Evolutionary conservation across 2,113 vertebrate species (phyloP), one percentile per base, ranked within the genome.

Genomic region (Plestiodon gilberti): DNA sequence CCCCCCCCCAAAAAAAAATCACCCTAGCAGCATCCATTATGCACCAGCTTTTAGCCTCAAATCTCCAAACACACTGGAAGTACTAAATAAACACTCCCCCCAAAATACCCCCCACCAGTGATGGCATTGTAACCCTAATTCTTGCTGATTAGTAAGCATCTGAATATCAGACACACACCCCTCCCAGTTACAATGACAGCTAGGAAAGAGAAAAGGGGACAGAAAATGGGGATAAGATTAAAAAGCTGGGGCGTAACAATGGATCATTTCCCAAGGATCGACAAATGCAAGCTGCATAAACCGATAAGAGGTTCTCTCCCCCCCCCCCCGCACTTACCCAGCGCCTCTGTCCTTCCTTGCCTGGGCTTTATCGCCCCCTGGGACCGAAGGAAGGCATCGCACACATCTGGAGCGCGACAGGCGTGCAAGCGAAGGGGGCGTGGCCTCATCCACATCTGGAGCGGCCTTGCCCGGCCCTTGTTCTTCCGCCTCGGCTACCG

Each of bases 311-410:
- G 14, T 2, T 23, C 65, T 65, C 35, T 8, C 23, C 61, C n/a
- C 1, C 1, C 10, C 25, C 20, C 35, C 52, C 17, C 2, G 65
- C 87, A 57, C 93, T 90, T 88, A 88, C 93, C 81, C 89, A 23
- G 85, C 80, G 57, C 25, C 57, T 7, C 71, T 1, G 89, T 81
- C 75, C 84, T 48, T 57, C 81, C 62, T 20, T 6, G 65, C 59
- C 57, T 10, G 11, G 75, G 57, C 17, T 17, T 15, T 40, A 15
- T 6, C 81, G 33, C 43, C 59, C 77, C 65, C 69, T 52, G 40
- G 11, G 69, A 33, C 48, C 64, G n/a, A n/a, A 25, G 67, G 48
- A 57, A 52, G 64, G 43, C 40, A 74, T 57, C 25, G 59, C 55
- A 30, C 69, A 1, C 87, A 11, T 75, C 83, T 76, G 70, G 55